phyloP scores from a whole-genome alignment of 30 jellyfish, hydroid and myxozoan genomes.

The Aurelia sp. region DNA sequence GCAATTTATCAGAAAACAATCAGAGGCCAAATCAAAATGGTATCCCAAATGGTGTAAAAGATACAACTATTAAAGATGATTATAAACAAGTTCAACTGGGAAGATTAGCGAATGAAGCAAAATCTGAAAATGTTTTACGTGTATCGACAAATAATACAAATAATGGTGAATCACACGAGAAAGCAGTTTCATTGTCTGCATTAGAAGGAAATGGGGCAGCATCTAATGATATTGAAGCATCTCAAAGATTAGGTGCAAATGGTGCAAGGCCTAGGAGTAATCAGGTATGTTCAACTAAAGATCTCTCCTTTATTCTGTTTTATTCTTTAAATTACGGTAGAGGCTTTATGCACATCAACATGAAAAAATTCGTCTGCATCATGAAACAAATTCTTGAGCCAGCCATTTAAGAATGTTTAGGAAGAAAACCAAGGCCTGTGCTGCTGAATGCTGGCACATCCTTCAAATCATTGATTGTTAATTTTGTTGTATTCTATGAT shows the following conservation, averaged over 20 bases:
- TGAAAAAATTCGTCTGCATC: no score
- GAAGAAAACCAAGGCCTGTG: no score
- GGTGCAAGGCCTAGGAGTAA: constrained; percentile 73
- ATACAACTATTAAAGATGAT: neutral
- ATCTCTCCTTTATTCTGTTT: neutral
- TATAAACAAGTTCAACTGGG: neutral
- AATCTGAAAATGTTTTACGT: constrained; percentile 26
- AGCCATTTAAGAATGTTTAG: no score
- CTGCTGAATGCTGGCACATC: no score
- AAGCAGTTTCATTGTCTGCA: constrained; percentile 89
- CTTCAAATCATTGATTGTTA: no score
- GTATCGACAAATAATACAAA: constrained; percentile 16
- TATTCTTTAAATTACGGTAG: no score
- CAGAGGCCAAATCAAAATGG: neutral
- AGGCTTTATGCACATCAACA: no score
- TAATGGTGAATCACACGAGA: constrained; percentile 65
- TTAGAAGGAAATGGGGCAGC: constrained; percentile 52
- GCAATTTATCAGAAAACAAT: constrained; percentile 11
- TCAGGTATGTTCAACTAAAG: constrained; percentile 24
- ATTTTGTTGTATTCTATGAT: no score
- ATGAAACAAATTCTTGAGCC: no score
- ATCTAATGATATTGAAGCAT: constrained; percentile 9
- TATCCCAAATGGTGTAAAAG: neutral
- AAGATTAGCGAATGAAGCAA: neutral
- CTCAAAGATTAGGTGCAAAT: constrained; percentile 10